Evolutionary conservation across 1,140 invertebrate species (phyloP), one percentile per base, ranked within the genome.

Genomic region (Sweltsa coloradensis): DNA sequence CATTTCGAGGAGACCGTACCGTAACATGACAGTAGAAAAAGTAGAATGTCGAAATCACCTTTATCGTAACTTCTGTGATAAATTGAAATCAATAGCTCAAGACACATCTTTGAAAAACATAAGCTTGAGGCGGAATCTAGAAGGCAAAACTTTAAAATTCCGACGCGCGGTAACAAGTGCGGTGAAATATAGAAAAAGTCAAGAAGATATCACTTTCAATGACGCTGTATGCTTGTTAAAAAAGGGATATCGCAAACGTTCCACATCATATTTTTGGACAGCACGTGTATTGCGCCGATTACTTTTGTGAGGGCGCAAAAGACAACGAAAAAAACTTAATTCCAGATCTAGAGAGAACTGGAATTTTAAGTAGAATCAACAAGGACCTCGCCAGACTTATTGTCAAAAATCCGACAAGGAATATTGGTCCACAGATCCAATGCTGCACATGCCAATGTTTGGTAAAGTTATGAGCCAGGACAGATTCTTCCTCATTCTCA

Each of bases 221-320:
- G 14, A 4, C 47, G 52, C 51, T 37, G 44, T 37, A 25, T 44
- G 47, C 37, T 27, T 34, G 13, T 49, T 63, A 16, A 46, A 55
- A 29, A 37, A 41, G 25, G 34, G 59, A 58, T 23, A 57, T 64
- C 2, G 5, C 55, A 26, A 62, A 64, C 50, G 44, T 55, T 21
- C 50, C 55, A 2, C 49, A 21, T 22, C 62, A 66, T 39, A 51
- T 61, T n/a, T 66, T 66, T 57, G 65, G 60, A 13, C 54, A 66
- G 9, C 59, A 67, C 37, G 53, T 26, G 31, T 44, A 47, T 21
- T 63, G 57, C 36, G 31, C 47, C 41, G 43, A 47, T 18, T 57
- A 57, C 29, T 57, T 53, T 43, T 61, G 57, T 47, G 45, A 42
- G 31, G 46, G 36, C 23, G 19, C 48, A 41, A 52, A 50, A 39